Evolutionary conservation across 2,797 vertebrate species (phyloP).

Genomic region (Chelon labrosus): DNA sequence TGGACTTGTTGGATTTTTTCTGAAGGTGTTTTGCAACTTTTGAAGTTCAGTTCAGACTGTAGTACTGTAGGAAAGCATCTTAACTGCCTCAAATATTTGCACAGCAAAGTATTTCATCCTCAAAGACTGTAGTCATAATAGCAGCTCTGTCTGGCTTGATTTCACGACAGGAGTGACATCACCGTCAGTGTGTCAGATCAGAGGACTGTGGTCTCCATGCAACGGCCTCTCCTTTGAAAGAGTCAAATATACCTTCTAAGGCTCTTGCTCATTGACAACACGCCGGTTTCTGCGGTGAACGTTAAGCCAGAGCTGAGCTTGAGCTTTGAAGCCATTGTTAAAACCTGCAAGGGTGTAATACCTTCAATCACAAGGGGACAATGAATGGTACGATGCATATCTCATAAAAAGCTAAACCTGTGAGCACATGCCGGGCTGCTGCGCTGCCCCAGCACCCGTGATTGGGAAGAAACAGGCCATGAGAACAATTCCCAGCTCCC

Average conservation of each 20-base stretch:
- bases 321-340: slow-evolving; percentile 77
- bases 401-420: slow-evolving; percentile 69
- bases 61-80: no score
- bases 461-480: not conserved
- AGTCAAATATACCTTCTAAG: slow-evolving; percentile 49
- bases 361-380: slow-evolving; percentile 59
- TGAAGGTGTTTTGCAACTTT: no score
- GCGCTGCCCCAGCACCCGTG: slow-evolving; percentile 4
- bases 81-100: no score
- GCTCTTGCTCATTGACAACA: slow-evolving; percentile 57
- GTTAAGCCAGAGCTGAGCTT: slow-evolving; percentile 62
- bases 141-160: slow-evolving; percentile 36
- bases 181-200: slow-evolving; percentile 25
- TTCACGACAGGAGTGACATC: slow-evolving; percentile 57
- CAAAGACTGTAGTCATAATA: slow-evolving; percentile 3
- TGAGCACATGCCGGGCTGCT: slow-evolving; percentile 24
- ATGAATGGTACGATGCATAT: slow-evolving; percentile 70
- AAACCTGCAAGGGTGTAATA: slow-evolving; percentile 50
- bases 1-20: no score
- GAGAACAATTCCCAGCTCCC: slow-evolving; percentile 49
- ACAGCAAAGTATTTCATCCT: slow-evolving; percentile 3
- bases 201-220: slow-evolving; percentile 38
- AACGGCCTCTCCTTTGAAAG: slow-evolving; percentile 54
- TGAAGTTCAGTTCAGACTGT: no score
- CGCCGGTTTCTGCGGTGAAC: slow-evolving; percentile 53